Evolutionary conservation across 2,888 invertebrate genomes (phyloP).

Genomic region (Aphodius granarius): DNA sequence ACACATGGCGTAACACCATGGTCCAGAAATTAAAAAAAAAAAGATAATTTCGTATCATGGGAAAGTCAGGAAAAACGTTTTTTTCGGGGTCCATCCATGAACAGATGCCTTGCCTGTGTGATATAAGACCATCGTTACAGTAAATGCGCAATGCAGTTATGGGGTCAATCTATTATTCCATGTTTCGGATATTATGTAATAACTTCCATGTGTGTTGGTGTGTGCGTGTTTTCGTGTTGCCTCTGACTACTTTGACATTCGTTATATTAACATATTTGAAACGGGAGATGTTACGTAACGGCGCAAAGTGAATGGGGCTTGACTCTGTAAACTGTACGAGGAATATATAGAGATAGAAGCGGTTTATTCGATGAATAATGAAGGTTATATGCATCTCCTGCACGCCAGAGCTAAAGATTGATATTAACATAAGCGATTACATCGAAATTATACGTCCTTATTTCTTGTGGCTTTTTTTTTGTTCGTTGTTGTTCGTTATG

Average conservation of each 20-base stretch:
- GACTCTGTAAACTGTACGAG: neutral
- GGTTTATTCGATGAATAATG: neutral
- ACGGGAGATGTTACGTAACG: neutral
- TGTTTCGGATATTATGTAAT: slow-evolving; percentile 13
- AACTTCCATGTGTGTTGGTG: no score
- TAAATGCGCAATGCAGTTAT: slow-evolving; percentile 12
- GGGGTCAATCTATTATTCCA: slow-evolving; percentile 14
- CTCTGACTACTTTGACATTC: neutral
- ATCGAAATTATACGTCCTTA: neutral
- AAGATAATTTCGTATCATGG: neutral
- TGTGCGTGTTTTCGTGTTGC: no score
- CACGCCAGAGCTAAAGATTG: neutral
- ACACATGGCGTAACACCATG: neutral
- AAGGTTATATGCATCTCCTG: neutral
- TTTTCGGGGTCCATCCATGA: neutral
- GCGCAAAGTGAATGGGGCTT: neutral
- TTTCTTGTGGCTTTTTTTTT: neutral
- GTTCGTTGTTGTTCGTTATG: no score
- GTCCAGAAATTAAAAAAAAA: neutral
- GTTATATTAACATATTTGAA: neutral
- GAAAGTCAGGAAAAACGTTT: neutral
- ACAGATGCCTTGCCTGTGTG: neutral
- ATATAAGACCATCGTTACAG: neutral
- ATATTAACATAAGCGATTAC: neutral
- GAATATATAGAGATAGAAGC: neutral